Evolutionary conservation across 1,140 invertebrate genomes (phyloP).

Genomic region (Lanistes nyassanus): DNA sequence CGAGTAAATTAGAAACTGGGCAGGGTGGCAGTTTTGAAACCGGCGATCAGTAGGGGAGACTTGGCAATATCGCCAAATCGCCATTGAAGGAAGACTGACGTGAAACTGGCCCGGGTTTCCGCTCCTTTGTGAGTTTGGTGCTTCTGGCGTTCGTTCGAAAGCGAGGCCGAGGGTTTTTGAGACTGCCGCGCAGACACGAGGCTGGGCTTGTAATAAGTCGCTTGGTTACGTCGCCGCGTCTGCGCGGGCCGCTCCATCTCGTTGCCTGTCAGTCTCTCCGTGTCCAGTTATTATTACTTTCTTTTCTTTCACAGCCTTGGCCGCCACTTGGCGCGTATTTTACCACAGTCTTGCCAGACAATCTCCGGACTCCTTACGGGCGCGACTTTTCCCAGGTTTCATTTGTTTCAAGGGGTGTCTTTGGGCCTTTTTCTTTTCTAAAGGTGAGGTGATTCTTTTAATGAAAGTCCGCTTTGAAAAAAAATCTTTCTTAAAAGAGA

Average conservation of each 20-base stretch:
- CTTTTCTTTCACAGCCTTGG: no score
- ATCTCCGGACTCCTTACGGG: no score
- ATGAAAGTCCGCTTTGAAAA: no score
- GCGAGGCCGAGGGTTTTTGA: neutral
- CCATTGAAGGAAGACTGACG: neutral
- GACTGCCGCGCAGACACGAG: neutral
- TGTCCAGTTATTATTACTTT: no score
- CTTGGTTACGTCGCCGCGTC: neutral
- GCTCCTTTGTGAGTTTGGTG: neutral
- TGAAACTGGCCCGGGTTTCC: neutral
- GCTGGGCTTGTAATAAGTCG: neutral
- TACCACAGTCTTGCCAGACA: no score
- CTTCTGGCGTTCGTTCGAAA: neutral
- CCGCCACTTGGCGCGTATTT: no score
- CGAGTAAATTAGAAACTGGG: conserved; percentile 12
- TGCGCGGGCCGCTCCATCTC: neutral
- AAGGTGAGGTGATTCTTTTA: no score
- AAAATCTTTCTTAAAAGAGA: no score
- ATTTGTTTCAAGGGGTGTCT: no score
- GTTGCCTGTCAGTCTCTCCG: neutral
- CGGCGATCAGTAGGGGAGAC: neutral
- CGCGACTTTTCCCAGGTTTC: no score
- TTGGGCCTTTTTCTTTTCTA: no score
- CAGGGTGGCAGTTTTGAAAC: conserved; percentile 4
- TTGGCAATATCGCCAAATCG: neutral